A percentile compares a stretch with the other conserved stretches of the same genome.
Conservation (phyloP, 2,113 vertebrate species). For the Chaetura pelagica region DNA sequence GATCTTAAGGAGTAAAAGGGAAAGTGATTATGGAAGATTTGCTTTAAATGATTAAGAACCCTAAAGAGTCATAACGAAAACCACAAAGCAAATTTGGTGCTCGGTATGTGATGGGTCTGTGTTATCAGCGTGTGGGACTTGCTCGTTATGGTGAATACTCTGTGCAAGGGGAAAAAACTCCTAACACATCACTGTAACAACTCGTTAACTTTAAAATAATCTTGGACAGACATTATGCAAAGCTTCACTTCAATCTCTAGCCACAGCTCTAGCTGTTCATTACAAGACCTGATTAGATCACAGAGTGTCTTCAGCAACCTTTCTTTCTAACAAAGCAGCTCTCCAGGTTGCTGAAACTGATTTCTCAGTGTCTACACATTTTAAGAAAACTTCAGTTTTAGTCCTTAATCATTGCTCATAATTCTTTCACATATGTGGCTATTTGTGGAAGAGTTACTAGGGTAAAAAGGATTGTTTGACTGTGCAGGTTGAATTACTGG, state of each 20-base stretch:
- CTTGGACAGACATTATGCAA: not conserved
- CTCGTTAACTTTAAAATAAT: not conserved
- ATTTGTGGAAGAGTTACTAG: not conserved
- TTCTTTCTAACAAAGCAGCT: not conserved
- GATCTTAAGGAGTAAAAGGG: slow-evolving; percentile 61
- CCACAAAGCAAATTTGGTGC: not conserved
- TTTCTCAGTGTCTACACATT: accelerated
- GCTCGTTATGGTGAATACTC: not conserved
- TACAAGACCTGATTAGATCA: not conserved
- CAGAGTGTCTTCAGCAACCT: not conserved
- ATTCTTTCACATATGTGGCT: not conserved
- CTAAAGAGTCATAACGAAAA: slow-evolving; percentile 43
- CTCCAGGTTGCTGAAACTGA: not conserved
- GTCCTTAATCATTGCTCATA: not conserved
- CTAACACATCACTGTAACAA: not conserved
- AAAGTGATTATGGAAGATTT: slow-evolving; percentile 67
- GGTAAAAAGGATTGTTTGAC: not conserved
- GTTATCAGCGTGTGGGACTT: not conserved
- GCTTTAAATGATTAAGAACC: slow-evolving; percentile 63
- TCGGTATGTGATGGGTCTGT: not conserved
- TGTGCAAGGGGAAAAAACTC: not conserved
- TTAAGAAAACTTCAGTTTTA: not conserved
- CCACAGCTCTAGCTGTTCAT: not conserved
- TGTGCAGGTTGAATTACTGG: not conserved
- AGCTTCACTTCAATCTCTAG: not conserved